phyloP scores from a whole-genome alignment of 2,113 vertebrate genomes.

The Oreochromis aureus region DNA sequence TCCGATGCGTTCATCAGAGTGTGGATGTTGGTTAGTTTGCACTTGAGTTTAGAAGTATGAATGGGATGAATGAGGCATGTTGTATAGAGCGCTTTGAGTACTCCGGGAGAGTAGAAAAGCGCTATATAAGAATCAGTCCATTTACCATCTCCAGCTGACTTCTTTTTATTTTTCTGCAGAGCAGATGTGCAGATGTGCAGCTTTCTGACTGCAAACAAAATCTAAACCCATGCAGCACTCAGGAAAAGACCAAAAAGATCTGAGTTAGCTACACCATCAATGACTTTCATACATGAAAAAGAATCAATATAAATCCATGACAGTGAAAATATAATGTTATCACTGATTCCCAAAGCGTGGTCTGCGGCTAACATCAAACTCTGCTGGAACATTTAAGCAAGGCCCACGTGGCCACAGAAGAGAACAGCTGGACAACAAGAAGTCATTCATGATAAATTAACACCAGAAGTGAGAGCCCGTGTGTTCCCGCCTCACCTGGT shows the following conservation, averaged over 20 bases:
- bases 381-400: neutral
- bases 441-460: neutral
- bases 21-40: too few species aligned
- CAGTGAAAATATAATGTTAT: neutral
- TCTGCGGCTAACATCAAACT: rapidly evolving
- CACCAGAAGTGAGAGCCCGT: neutral
- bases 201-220: neutral
- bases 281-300: neutral
- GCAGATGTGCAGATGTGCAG: neutral
- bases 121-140: too few species aligned
- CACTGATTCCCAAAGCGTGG: neutral
- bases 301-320: neutral
- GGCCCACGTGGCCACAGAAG: rapidly evolving
- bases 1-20: too few species aligned
- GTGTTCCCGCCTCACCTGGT: neutral
- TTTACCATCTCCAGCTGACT: neutral
- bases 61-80: too few species aligned
- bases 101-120: too few species aligned
- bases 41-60: too few species aligned
- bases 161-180: rapidly evolving
- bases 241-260: neutral
- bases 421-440: neutral
- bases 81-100: too few species aligned
- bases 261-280: rapidly evolving
- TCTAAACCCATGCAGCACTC: rapidly evolving